Conservation (phyloP, 2,113 vertebrate species). For the Antechinus flavipes region DNA sequence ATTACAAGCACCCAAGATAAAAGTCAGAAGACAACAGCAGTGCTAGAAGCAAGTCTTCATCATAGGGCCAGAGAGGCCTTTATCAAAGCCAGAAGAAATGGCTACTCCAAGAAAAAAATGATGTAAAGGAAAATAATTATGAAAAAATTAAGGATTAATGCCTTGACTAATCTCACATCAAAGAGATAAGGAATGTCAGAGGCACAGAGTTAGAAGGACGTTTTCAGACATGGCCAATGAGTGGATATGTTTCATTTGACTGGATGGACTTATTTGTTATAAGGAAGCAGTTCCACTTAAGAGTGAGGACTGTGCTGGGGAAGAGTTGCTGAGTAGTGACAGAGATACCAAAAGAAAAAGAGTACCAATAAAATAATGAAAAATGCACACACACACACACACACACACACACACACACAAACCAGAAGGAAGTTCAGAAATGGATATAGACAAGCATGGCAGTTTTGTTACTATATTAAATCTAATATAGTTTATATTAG, state of each 20-base stretch:
- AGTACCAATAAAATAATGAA: background rate
- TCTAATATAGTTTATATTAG: background rate
- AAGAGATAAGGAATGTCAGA: background rate
- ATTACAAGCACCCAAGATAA: no score
- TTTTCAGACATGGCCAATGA: background rate
- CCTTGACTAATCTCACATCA: background rate
- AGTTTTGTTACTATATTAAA: background rate
- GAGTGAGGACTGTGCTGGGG: background rate
- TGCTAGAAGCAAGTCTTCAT: no score
- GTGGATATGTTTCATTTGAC: background rate
- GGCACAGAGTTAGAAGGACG: no score
- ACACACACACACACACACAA: no score
- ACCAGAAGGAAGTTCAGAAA: background rate
- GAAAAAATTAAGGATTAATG: background rate
- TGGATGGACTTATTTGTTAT: background rate
- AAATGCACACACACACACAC: background rate
- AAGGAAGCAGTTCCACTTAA: background rate
- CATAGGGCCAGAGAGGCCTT: background rate
- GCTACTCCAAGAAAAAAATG: background rate
- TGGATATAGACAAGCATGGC: background rate
- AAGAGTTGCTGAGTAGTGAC: background rate
- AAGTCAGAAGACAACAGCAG: no score
- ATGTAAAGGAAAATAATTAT: background rate
- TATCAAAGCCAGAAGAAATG: background rate
- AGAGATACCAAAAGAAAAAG: background rate